Percentiles rank a stretch among this genome's conserved stretches.
Evolutionary conservation across 2,888 invertebrate species (phyloP).

Genomic region (Synanthedon andrenaeformis): DNA sequence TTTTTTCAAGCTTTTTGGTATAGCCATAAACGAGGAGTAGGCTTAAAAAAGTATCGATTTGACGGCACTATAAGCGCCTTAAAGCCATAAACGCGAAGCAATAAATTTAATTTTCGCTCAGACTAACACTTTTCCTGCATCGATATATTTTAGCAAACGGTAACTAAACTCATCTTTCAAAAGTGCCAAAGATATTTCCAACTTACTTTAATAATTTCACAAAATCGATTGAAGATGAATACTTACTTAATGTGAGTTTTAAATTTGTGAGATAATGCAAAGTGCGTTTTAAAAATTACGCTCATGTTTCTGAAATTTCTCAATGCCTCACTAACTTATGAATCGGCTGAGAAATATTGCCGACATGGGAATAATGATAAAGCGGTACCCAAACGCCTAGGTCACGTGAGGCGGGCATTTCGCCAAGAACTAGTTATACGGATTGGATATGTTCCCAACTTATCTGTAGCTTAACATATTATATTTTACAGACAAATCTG

Average conservation of each 20-base stretch:
- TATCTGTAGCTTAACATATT: not conserved
- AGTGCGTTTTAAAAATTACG: not conserved
- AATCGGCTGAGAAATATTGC: constrained; percentile 10
- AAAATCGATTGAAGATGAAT: no score
- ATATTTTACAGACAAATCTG: not conserved
- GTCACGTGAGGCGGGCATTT: constrained; percentile 17
- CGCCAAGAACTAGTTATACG: constrained; percentile 31
- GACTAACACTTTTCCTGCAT: not conserved
- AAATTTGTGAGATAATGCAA: no score
- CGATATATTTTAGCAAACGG: constrained; percentile 1
- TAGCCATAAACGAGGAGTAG: no score
- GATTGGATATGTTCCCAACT: constrained; percentile 15
- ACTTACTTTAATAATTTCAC: no score
- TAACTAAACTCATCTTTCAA: constrained; percentile 2
- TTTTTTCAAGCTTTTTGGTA: no score
- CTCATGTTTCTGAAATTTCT: constrained; percentile 4
- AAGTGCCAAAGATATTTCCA: not conserved
- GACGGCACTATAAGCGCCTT: no score
- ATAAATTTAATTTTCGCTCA: constrained; percentile 1
- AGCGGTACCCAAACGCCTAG: constrained; percentile 1
- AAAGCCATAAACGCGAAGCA: no score
- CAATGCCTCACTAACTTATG: constrained; percentile 2
- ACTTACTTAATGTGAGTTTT: no score
- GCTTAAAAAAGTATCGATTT: no score
- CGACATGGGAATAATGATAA: constrained; percentile 9